Conservation (phyloP, 2,113 vertebrate species). For the Sylvicapra grimmia region DNA sequence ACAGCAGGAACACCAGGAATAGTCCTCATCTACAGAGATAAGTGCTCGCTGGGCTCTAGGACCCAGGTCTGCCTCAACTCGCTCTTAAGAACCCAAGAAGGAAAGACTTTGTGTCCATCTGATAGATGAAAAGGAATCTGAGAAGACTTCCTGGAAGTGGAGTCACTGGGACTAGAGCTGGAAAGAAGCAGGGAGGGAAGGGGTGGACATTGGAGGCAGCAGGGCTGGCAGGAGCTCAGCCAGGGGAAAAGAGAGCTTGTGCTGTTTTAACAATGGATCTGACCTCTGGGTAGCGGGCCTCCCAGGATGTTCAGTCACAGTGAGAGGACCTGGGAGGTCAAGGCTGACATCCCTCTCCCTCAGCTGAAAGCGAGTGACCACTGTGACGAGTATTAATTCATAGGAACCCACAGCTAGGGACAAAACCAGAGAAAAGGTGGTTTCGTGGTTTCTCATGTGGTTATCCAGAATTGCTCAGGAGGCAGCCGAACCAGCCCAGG, state of each 20-base stretch:
- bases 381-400: not conserved
- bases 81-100: not conserved
- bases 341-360: not conserved
- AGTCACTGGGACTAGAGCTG: not conserved
- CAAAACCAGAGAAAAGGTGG: not conserved
- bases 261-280: not conserved
- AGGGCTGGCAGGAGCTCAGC: not conserved
- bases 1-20: not conserved
- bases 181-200: not conserved
- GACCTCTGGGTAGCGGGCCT: accelerated
- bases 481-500: not conserved
- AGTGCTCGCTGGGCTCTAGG: not conserved
- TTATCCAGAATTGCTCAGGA: not conserved
- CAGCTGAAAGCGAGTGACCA: not conserved
- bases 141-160: not conserved
- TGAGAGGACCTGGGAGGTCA: not conserved
- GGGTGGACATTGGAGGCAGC: not conserved
- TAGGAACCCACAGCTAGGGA: not conserved
- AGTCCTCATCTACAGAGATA: not conserved
- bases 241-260: not conserved
- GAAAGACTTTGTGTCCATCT: not conserved
- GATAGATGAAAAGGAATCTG: not conserved
- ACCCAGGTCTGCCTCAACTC: not conserved
- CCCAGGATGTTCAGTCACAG: accelerated
- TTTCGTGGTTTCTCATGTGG: not conserved